Conservation (phyloP, 2,113 vertebrate species). For the Alaudala cheleensis region DNA sequence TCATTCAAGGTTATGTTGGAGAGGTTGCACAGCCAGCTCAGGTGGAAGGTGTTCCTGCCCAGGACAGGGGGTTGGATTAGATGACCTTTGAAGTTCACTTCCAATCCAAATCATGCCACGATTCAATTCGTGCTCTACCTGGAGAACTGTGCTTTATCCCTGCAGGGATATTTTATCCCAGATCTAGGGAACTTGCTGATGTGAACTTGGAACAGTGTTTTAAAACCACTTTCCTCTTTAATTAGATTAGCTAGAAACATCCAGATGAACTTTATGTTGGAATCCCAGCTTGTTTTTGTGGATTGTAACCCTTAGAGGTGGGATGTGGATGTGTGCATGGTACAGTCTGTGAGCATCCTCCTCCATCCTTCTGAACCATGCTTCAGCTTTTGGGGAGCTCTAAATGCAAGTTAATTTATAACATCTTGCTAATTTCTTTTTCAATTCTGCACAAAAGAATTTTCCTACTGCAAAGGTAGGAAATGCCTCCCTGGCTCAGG, state of each 20-base stretch:
- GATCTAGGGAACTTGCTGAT: not conserved
- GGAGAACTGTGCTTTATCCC: not conserved
- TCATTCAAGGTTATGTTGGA: not conserved
- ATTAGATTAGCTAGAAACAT: not conserved
- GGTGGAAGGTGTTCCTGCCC: not conserved
- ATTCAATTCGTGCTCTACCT: not conserved
- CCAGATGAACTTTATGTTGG: not conserved
- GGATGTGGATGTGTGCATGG: not conserved
- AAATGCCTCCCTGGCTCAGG: not conserved
- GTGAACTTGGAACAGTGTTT: not conserved
- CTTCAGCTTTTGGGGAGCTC: not conserved
- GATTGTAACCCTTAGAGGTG: not conserved
- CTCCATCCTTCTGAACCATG: rapidly evolving
- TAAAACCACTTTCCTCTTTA: not conserved
- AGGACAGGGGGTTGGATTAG: not conserved
- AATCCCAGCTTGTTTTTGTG: not conserved
- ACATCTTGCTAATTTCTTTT: not conserved
- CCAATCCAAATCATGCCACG: not conserved
- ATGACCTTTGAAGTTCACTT: not conserved
- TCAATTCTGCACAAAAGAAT: not conserved
- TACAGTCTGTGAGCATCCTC: not conserved
- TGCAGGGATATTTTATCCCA: not conserved
- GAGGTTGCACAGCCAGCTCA: not conserved
- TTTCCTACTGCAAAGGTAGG: not conserved
- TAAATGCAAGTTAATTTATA: not conserved